These are phyloP conservation scores for Gymnarchus niloticus DNA, from an alignment of 2,113 vertebrate species.

Conservation along the genomic window DNA sequence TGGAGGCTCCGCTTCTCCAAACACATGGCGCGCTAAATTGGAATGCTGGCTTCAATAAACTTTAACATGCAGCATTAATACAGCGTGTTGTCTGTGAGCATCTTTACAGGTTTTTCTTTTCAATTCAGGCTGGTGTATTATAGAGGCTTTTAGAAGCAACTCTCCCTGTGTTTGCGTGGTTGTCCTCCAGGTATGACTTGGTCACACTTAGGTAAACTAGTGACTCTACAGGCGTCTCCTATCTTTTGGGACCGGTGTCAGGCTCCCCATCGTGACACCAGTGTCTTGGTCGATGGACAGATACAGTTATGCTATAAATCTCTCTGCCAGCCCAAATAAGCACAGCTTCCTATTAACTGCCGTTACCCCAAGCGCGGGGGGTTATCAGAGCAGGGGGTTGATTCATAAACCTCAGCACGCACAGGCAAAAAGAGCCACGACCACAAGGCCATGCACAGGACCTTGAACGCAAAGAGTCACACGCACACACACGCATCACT, in stretches of 20 bases:
- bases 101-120: conserved; percentile 24
- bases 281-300: background rate
- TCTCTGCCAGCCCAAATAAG: background rate
- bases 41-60: conserved; percentile 56
- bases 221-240: background rate
- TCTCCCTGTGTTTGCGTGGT: background rate
- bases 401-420: background rate
- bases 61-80: conserved; percentile 52
- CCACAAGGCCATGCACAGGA: background rate
- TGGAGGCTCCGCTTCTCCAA: conserved; percentile 52
- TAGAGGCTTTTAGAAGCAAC: background rate
- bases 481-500: background rate
- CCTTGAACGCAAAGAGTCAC: background rate
- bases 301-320: background rate
- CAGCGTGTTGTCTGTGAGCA: conserved; percentile 35
- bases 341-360: no score
- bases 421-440: background rate
- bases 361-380: no score
- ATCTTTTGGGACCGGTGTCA: background rate
- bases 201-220: background rate
- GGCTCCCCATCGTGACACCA: background rate
- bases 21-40: conserved; percentile 55
- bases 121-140: background rate
- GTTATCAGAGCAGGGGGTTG: background rate
- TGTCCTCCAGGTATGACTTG: background rate